Percentiles rank a stretch among this genome's conserved stretches.
phyloP scores from a whole-genome alignment of 2,888 invertebrate genomes.

The Leptodirus hochenwartii region DNA sequence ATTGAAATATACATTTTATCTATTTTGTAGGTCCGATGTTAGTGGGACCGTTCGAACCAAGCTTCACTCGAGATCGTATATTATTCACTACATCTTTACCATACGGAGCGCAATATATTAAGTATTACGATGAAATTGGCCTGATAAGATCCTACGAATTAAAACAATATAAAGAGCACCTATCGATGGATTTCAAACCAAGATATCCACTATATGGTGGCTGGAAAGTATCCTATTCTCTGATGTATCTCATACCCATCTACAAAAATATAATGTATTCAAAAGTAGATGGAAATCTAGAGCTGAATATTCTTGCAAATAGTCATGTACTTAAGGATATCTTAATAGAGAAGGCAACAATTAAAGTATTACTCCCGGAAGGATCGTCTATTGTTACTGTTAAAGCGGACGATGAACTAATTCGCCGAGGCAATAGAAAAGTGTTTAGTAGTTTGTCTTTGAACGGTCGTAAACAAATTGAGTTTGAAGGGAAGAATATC shows the following conservation, averaged over 20 bases:
- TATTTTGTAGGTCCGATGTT: slow-evolving; percentile 13
- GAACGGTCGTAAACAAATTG: too few relatives aligned
- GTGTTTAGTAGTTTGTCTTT: too few relatives aligned
- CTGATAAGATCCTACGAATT: slow-evolving; percentile 13
- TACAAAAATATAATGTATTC: too few relatives aligned
- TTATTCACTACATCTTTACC: slow-evolving; percentile 15
- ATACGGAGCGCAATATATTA: slow-evolving; percentile 13
- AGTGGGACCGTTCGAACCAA: slow-evolving; percentile 11
- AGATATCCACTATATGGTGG: slow-evolving; percentile 15
- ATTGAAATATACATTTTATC: background rate
- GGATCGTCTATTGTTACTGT: too few relatives aligned
- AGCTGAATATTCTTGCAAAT: slow-evolving; percentile 13
- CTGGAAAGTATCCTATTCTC: slow-evolving; percentile 16
- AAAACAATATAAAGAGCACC: slow-evolving; percentile 9
- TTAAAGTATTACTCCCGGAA: slow-evolving; percentile 15
- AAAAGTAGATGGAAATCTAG: too few relatives aligned
- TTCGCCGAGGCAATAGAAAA: too few relatives aligned
- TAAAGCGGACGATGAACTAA: too few relatives aligned
- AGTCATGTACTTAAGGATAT: slow-evolving; percentile 15
- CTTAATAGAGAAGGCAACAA: slow-evolving; percentile 13
- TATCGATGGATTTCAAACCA: slow-evolving; percentile 14
- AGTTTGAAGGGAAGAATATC: too few relatives aligned
- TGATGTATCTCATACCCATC: slow-evolving; percentile 14
- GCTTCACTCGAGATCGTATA: background rate
- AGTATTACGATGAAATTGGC: slow-evolving; percentile 15